Percentiles rank a stretch among this genome's conserved stretches.
Evolutionary conservation across 2,113 vertebrate genomes (phyloP).

Genomic region (Chauna torquata): DNA sequence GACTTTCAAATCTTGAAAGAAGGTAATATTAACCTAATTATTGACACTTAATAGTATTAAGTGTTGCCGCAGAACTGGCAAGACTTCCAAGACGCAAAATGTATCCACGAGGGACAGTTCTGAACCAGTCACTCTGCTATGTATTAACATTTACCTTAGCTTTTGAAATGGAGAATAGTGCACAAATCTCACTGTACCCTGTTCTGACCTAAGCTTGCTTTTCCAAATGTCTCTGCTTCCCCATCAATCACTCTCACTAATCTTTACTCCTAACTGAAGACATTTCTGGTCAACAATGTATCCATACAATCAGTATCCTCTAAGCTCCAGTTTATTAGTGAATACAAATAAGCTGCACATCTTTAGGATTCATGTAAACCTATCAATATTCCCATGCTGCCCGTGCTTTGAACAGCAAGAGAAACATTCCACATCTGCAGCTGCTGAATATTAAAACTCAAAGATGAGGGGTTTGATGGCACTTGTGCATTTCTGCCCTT

Average conservation of each 20-base stretch:
- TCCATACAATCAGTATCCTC: background rate
- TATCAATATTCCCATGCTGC: background rate
- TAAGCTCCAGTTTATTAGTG: background rate
- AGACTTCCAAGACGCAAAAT: background rate
- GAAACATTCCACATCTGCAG: background rate
- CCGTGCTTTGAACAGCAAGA: background rate
- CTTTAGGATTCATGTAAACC: constrained; percentile 31
- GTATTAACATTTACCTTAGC: background rate
- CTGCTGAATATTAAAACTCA: constrained; percentile 45
- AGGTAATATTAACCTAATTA: background rate
- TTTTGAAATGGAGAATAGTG: background rate
- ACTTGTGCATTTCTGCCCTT: constrained; percentile 26
- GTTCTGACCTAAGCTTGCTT: background rate
- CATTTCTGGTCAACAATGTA: background rate
- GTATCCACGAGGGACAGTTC: background rate
- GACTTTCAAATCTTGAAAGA: background rate
- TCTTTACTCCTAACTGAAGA: background rate
- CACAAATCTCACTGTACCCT: background rate
- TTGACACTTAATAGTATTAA: background rate
- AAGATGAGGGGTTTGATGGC: constrained; percentile 3
- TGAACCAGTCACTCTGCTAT: background rate
- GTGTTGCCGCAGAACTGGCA: background rate
- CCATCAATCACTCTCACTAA: background rate
- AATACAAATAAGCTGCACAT: background rate
- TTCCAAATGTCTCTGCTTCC: background rate